Percentiles rank a stretch among this genome's conserved stretches.
These are phyloP conservation scores for Triops cancriformis DNA, from an alignment of 1,140 invertebrate genomes.

Conservation along the genomic window DNA sequence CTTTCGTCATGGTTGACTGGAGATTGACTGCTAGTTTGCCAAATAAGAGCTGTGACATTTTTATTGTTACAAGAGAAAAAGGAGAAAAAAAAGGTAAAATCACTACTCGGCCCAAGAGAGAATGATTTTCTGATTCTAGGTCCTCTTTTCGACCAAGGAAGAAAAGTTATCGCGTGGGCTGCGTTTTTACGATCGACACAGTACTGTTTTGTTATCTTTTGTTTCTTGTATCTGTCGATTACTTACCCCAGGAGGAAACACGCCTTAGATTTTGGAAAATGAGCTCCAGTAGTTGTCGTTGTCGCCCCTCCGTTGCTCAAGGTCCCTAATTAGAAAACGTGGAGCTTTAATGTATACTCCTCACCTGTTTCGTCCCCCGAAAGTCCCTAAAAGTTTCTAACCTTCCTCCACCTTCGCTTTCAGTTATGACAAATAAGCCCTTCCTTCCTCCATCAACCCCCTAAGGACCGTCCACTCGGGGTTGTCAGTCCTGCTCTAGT, in stretches of 20 bases:
- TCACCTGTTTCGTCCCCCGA: too few relatives aligned
- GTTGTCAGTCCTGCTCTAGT: neutral
- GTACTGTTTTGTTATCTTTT: neutral
- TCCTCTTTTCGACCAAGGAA: neutral
- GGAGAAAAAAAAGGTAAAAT: neutral
- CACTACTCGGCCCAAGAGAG: neutral
- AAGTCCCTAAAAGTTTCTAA: too few relatives aligned
- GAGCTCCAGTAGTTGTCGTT: too few relatives aligned
- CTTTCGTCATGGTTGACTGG: neutral
- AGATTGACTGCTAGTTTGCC: constrained; percentile 5
- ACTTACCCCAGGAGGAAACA: neutral
- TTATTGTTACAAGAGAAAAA: neutral
- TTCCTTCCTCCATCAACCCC: neutral
- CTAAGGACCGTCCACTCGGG: neutral
- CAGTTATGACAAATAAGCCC: neutral
- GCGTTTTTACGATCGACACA: neutral
- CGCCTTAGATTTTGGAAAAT: too few relatives aligned
- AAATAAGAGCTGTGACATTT: neutral
- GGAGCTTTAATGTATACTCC: too few relatives aligned
- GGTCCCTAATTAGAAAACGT: neutral
- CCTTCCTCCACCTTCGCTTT: neutral
- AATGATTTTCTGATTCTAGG: neutral
- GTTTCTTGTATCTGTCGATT: neutral
- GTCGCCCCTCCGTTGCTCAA: too few relatives aligned
- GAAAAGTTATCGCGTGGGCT: neutral